Conservation (phyloP, 2,113 vertebrate species). For the Psammodynastes pulverulentus region DNA sequence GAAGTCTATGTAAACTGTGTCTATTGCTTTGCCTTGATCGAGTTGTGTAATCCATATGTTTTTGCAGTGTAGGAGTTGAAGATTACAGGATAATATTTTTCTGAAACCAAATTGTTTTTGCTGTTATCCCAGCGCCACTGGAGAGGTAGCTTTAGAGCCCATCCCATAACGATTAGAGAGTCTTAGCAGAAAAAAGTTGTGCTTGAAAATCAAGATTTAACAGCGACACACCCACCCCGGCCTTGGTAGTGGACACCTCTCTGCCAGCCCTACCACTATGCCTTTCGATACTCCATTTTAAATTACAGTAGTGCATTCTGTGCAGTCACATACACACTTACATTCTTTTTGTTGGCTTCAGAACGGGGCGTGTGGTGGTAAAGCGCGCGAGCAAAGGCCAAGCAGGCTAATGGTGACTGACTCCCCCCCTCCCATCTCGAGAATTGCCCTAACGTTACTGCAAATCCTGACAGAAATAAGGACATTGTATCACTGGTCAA, state of each 20-base stretch:
- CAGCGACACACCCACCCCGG: background rate
- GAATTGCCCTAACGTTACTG: background rate
- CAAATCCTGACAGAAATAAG: background rate
- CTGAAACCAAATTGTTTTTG: too few species aligned
- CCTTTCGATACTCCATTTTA: background rate
- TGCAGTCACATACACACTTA: background rate
- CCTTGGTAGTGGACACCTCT: background rate
- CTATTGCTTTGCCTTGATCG: too few species aligned
- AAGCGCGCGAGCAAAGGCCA: background rate
- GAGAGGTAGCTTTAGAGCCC: background rate
- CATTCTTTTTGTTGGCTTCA: background rate
- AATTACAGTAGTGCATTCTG: background rate
- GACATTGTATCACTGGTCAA: background rate
- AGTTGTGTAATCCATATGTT: too few species aligned
- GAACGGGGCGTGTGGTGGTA: background rate
- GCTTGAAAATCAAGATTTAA: background rate
- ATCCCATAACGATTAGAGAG: background rate
- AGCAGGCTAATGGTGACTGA: background rate
- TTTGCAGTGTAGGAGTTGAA: too few species aligned
- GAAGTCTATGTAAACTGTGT: too few species aligned
- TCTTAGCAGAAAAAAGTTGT: background rate
- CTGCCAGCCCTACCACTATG: background rate
- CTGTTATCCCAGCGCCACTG: background rate
- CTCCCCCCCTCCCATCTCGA: background rate
- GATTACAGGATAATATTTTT: too few species aligned